A percentile compares a stretch with the other conserved stretches of the same genome.
Conservation (phyloP, 2,797 vertebrate genomes). For the Rhabdophis nuchalis region DNA sequence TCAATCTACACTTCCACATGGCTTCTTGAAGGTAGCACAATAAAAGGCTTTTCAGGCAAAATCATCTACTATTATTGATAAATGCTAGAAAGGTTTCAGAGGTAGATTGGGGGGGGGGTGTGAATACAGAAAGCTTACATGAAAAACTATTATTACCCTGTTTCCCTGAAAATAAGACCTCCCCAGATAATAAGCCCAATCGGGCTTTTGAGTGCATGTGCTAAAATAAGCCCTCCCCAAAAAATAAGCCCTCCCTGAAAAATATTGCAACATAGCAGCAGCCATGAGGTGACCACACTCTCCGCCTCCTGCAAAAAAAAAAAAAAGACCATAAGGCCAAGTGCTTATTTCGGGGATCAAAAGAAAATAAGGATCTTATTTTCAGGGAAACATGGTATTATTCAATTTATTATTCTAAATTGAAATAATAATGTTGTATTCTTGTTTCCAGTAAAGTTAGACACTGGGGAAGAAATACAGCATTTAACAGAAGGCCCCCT, state of each 20-base stretch:
- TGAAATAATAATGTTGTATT: background rate
- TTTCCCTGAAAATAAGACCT: too few species aligned
- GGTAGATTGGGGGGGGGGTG: background rate
- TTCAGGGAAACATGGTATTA: too few species aligned
- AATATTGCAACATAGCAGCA: too few species aligned
- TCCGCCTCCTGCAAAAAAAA: too few species aligned
- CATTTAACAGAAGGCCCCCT: background rate
- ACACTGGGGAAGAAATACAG: background rate
- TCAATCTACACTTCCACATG: background rate
- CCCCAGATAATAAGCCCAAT: too few species aligned
- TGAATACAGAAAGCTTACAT: background rate
- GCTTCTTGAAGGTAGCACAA: background rate
- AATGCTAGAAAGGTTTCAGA: background rate
- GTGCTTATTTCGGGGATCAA: too few species aligned
- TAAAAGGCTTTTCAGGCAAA: background rate
- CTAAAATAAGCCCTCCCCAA: too few species aligned
- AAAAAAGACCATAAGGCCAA: too few species aligned
- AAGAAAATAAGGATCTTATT: too few species aligned
- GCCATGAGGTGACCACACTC: too few species aligned
- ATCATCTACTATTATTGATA: background rate
- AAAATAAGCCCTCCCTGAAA: too few species aligned
- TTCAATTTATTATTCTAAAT: background rate
- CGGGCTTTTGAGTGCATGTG: too few species aligned
- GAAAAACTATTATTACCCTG: background rate
- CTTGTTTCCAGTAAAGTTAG: background rate